Evolutionary conservation across 2,888 invertebrate species (phyloP).

Genomic region (Pachliopta kotzebuea): DNA sequence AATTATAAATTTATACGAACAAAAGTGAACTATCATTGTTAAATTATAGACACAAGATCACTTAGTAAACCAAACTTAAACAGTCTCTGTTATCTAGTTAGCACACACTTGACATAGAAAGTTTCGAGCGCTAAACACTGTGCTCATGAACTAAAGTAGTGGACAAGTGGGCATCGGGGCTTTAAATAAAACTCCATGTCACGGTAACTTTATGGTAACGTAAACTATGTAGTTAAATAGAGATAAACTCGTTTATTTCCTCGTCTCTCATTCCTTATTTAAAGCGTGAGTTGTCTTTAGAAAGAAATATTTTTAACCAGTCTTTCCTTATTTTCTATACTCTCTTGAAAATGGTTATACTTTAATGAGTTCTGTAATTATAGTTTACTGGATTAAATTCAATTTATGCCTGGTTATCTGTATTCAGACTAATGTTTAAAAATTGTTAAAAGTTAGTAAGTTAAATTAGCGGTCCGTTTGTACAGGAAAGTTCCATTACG

Average conservation of each 20-base stretch:
- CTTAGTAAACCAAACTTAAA: constrained; percentile 23
- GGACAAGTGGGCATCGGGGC: not conserved
- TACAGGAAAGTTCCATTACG: constrained; percentile 75
- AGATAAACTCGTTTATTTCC: too few species aligned
- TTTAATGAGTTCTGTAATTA: too few species aligned
- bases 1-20: not conserved
- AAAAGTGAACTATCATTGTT: not conserved
- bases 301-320: too few species aligned
- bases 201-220: not conserved
- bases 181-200: not conserved
- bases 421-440: not conserved
- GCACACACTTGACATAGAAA: constrained; percentile 20
- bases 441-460: constrained; percentile 21
- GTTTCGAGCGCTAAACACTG: constrained; percentile 4
- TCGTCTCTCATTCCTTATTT: too few species aligned
- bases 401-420: not conserved
- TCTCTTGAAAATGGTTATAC: too few species aligned
- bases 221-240: not conserved
- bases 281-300: too few species aligned
- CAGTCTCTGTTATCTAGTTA: constrained; percentile 25
- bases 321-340: too few species aligned
- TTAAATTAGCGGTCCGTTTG: constrained; percentile 30
- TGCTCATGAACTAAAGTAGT: not conserved
- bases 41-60: constrained; percentile 14
- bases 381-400: too few species aligned